A percentile compares a stretch with the other conserved stretches of the same genome.
phyloP scores from a whole-genome alignment of 2,797 vertebrate species.

The Pachyuromys duprasi region DNA sequence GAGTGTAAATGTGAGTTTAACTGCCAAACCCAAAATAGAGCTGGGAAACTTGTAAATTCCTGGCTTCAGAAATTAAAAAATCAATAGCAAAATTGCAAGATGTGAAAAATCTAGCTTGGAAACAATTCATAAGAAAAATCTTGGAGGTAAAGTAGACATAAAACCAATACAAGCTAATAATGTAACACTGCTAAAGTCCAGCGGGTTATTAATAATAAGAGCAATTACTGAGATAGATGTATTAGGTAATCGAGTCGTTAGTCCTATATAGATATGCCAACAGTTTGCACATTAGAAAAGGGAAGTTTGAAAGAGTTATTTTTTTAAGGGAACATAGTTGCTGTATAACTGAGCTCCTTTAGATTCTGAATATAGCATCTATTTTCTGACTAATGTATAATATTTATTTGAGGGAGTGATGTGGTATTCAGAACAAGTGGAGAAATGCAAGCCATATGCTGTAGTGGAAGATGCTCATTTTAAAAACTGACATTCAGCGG shows the following conservation, averaged over 20 bases:
- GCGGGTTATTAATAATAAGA: not conserved
- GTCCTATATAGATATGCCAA: not conserved
- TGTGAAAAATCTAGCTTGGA: not conserved
- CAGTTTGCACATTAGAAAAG: not conserved
- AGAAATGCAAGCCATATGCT: not conserved
- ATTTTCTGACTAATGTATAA: not conserved
- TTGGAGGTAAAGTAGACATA: not conserved
- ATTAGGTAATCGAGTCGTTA: not conserved
- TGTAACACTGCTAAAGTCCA: not conserved
- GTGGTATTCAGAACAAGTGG: not conserved
- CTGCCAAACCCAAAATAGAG: conserved; percentile 18
- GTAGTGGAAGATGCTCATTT: not conserved
- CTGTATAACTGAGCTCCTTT: not conserved
- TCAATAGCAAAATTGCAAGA: not conserved
- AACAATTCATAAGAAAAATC: conserved; percentile 17
- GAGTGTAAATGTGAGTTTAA: not conserved
- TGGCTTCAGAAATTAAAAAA: conserved; percentile 40
- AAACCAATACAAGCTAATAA: not conserved
- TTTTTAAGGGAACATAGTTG: not conserved
- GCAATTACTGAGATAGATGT: not conserved
- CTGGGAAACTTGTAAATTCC: not conserved
- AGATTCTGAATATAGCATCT: conserved; percentile 22
- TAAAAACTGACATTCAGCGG: not conserved
- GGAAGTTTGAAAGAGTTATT: not conserved
- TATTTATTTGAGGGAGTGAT: not conserved